A percentile compares a stretch with the other conserved stretches of the same genome.
phyloP scores from a whole-genome alignment of 2,113 vertebrate genomes.

The Atherinomorus stipes region DNA sequence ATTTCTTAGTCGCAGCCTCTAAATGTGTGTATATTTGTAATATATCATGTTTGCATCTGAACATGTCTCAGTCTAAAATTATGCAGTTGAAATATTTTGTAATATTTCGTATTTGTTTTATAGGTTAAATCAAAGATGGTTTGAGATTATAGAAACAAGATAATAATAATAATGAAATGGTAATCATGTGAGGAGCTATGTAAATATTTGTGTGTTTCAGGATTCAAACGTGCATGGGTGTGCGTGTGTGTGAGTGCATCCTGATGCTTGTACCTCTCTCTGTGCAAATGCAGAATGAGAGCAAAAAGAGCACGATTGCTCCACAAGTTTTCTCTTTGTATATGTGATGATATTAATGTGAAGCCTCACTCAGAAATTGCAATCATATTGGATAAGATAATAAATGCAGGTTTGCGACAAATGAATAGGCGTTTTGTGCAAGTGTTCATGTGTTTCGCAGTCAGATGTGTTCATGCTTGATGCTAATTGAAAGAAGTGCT shows the following conservation, averaged over 20 bases:
- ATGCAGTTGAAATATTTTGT: no score
- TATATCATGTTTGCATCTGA: no score
- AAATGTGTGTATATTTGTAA: no score
- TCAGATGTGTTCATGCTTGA: slow-evolving; percentile 21
- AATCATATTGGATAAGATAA: not conserved
- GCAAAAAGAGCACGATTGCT: not conserved
- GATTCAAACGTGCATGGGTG: no score
- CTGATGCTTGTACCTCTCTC: not conserved
- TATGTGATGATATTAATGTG: not conserved
- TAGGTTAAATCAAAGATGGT: no score
- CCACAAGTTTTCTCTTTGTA: not conserved
- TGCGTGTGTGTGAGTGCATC: not conserved
- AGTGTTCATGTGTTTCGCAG: slow-evolving; percentile 9
- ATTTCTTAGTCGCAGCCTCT: no score
- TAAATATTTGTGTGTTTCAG: no score
- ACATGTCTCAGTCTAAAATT: no score
- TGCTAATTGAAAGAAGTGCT: slow-evolving; percentile 62
- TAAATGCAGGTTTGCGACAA: not conserved
- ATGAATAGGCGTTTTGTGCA: slow-evolving; percentile 4
- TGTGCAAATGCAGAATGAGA: not conserved
- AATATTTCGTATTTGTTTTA: no score
- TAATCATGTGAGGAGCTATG: no score
- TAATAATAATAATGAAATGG: no score
- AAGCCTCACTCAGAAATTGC: not conserved
- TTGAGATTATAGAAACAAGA: no score